Percentiles rank a stretch among this genome's conserved stretches.
Conservation (phyloP, 2,888 invertebrate species). For the Sericinus montela region DNA sequence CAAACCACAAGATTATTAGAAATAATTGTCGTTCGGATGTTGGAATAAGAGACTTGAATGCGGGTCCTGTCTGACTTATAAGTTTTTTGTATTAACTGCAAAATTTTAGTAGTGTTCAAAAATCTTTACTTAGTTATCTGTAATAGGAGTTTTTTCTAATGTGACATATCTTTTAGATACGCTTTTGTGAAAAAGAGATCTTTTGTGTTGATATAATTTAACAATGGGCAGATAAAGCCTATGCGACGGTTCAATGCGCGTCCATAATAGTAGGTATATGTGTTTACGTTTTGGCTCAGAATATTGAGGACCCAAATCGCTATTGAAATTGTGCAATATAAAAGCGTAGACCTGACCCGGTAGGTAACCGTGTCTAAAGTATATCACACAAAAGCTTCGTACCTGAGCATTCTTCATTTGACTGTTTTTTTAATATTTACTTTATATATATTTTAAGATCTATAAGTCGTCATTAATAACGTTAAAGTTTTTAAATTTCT, state of each 20-base stretch:
- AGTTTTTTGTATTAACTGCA: conserved; percentile 35
- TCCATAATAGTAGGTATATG: conserved; percentile 58
- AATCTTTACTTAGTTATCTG: conserved; percentile 36
- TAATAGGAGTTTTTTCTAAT: conserved; percentile 39
- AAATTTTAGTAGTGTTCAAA: conserved; percentile 40
- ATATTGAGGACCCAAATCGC: conserved; percentile 53
- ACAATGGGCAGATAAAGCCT: conserved; percentile 70
- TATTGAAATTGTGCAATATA: conserved; percentile 70
- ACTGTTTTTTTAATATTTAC: neutral
- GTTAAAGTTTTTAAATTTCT: conserved; percentile 5
- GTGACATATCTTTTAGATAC: conserved; percentile 62
- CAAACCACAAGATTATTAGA: conserved; percentile 70
- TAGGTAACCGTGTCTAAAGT: conserved; percentile 64
- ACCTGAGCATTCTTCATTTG: conserved; percentile 31
- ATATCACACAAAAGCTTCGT: conserved; percentile 42
- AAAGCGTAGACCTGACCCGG: conserved; percentile 54
- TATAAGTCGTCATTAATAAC: neutral
- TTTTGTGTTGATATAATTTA: conserved; percentile 62
- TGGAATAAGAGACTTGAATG: conserved; percentile 56
- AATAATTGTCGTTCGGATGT: conserved; percentile 61
- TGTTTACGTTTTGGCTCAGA: conserved; percentile 69
- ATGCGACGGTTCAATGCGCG: conserved; percentile 67
- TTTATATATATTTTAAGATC: neutral
- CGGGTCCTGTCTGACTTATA: conserved; percentile 48
- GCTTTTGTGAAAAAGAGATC: conserved; percentile 55